Evolutionary conservation across 1,140 invertebrate species (phyloP).

Genomic region (Nixonia krombeini): DNA sequence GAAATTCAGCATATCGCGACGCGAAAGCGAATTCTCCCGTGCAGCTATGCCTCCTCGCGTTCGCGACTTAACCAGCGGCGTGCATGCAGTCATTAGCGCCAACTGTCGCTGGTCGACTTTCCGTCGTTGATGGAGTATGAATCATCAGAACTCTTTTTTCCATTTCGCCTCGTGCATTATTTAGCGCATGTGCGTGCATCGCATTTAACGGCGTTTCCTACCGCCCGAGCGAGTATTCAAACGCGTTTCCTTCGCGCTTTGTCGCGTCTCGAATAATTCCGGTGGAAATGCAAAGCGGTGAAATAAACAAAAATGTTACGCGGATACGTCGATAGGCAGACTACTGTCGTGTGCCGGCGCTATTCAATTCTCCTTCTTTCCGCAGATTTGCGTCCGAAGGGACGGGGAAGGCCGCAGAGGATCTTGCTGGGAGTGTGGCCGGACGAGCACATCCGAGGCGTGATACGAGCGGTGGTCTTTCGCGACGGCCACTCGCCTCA

Average conservation of each 20-base stretch:
- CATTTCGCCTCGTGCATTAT: constrained; percentile 18
- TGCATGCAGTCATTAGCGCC: constrained; percentile 34
- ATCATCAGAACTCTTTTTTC: constrained; percentile 24
- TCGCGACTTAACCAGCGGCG: constrained; percentile 22
- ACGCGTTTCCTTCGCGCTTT: no score
- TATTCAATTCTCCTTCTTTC: no score
- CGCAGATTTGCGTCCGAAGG: constrained; percentile 90
- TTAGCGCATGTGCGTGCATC: no score
- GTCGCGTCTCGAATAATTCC: no score
- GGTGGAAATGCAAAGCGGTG: no score
- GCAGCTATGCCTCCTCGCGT: constrained; percentile 21
- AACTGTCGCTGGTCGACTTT: constrained; percentile 35
- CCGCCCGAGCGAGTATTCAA: no score
- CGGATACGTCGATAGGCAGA: no score
- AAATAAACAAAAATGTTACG: no score
- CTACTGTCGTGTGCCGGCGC: no score
- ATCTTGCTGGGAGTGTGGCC: constrained; percentile 92
- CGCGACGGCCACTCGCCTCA: constrained; percentile 80
- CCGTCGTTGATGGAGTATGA: constrained; percentile 32
- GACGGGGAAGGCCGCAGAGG: constrained; percentile 88
- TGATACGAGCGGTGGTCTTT: constrained; percentile 92
- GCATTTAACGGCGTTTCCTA: no score
- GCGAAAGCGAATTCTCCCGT: no score
- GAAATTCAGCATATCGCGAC: no score
- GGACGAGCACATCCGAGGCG: constrained; percentile 91